Evolutionary conservation across 2,113 vertebrate species (phyloP), one percentile per base, ranked within the genome.

Genomic region (Psettodes erumei): DNA sequence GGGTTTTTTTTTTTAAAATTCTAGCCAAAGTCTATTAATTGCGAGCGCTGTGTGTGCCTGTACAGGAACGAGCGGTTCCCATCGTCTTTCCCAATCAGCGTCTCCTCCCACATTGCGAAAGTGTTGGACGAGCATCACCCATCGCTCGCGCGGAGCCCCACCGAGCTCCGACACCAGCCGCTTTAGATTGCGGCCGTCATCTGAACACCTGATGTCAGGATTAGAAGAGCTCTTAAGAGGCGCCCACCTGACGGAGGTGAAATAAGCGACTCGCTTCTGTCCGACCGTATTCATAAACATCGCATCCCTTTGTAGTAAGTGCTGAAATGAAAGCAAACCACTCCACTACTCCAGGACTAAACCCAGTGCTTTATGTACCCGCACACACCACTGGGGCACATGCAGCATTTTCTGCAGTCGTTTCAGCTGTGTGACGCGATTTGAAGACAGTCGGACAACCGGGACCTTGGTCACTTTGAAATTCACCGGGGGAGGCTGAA

Each of bases 171-270:
- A 48, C 40, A 47, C 63, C n/a, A 69, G 63, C 19, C 11, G 4
- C 25, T n/a, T 61, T 58, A 21, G 48, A 67, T 67, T 73, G 60
- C 25, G 38, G 1, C 54, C 35, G 16, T 45, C 5, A 0, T 74
- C 56, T 42, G 32, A 21, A 21, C 21, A 28, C 4, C 42, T 55
- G 48, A 33, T 59, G 19, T 45, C 35, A 23, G 23, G 61, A 25
- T 70, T 55, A 50, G 6, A 59, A 25, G 6, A 32, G 15, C 25
- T 67, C 56, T 74, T 21, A 32, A 38, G 51, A 35, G 19, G 58
- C 33, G 12, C 28, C n/a, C n/a, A 28, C 27, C 8, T 7, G 35
- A 33, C 33, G 45, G 6, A 1, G 15, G 16, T 23, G 1, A 18
- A 28, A 68, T 53, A 2, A 23, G 30, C 6, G 2, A 30, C 48